Percentiles rank a stretch among this genome's conserved stretches.
These are phyloP conservation scores for Anser brachyrhynchus DNA, from an alignment of 2,113 vertebrate genomes.

Conservation along the genomic window DNA sequence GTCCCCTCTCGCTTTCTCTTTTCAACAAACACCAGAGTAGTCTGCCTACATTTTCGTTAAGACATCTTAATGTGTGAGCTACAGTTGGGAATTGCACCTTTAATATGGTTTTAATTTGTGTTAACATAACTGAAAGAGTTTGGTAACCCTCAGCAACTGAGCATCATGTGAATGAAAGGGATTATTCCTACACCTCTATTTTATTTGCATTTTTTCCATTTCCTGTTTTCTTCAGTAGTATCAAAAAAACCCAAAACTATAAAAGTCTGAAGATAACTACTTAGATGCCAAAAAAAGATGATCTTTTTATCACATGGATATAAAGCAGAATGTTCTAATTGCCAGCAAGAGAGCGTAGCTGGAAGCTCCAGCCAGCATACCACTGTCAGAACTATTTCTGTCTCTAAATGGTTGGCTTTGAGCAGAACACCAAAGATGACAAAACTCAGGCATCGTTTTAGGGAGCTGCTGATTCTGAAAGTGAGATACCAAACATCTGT, in stretches of 20 bases:
- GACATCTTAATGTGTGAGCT: background rate
- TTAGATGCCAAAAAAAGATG: background rate
- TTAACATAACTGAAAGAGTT: background rate
- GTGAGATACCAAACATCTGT: slow-evolving; percentile 29
- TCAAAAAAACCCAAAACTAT: background rate
- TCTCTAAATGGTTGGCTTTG: slow-evolving; percentile 11
- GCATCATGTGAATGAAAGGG: background rate
- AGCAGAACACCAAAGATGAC: slow-evolving; percentile 35
- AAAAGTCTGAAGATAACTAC: background rate
- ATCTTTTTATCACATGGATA: background rate
- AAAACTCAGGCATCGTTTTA: slow-evolving; percentile 26
- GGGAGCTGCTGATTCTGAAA: slow-evolving; percentile 10
- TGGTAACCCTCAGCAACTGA: background rate
- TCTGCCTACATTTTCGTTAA: background rate
- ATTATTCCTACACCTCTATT: background rate
- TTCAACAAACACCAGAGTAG: background rate
- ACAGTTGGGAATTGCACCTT: background rate
- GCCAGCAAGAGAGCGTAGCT: background rate
- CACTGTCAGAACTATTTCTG: slow-evolving; percentile 12
- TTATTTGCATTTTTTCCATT: background rate
- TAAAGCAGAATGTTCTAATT: slow-evolving; percentile 30
- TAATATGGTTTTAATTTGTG: slow-evolving; percentile 17
- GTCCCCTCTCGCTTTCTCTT: background rate
- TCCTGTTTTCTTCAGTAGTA: background rate
- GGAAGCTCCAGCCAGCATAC: background rate